Evolutionary conservation across 2,113 vertebrate genomes (phyloP), one percentile per base, ranked within the genome.

Genomic region (Scomber scombrus): DNA sequence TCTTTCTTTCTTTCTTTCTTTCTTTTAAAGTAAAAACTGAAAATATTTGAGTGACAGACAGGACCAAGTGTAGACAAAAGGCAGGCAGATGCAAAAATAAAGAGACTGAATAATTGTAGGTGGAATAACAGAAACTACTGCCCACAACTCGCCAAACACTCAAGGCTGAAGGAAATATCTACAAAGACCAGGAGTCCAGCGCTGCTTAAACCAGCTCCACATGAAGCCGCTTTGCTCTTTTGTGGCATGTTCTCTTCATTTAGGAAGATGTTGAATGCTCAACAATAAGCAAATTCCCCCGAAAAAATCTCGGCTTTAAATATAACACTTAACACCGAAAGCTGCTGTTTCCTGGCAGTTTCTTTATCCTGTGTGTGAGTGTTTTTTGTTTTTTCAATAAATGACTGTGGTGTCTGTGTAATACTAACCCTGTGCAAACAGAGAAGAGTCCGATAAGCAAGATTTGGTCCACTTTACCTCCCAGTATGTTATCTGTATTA

Each of bases 341-440:
- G 57, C 43, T 50, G 29, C 13, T 62, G 3, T 45, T 57, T 71
- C 34, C 60, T 40, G 40, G 21, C 72, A 52, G 16, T 66, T 31
- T 29, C 40, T 55, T 71, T 67, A 56, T 51, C 16, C 26, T 45
- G 55, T 50, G 40, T 40, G 34, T 23, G 65, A 54, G 61, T 77
- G 14, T 21, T 47, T 47, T 19, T 55, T 71, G 23, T 29, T 1
- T 50, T 50, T 21, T 69, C 29, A 13, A 13, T 54, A 40, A 49
- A 66, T 55, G 34, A 56, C 63, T 34, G 14, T 2, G 23, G 12
- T 14, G 21, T 2, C 40, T 0, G 2, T 67, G 23, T 72, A 65
- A 65, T 18, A 31, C n/a, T 47, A 63, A 13, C 58, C 61, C 51
- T 57, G 71, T 76, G 50, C 61, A 86, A 80, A 58, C 63, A 74